These are phyloP conservation scores for Theretra japonica DNA, from an alignment of 2,888 invertebrate species.

Conservation along the genomic window DNA sequence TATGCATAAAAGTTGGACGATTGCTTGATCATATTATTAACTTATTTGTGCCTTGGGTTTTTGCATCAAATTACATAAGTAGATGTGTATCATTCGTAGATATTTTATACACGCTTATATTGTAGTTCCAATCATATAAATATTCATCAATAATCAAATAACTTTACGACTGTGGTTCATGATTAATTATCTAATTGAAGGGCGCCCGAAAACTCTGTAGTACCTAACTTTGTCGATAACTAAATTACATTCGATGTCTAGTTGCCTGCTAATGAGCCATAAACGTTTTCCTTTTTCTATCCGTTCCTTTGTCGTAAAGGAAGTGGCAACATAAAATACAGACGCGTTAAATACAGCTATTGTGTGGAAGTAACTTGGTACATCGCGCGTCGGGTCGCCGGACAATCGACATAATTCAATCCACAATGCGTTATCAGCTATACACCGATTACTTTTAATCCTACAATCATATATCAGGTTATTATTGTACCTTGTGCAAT, in stretches of 20 bases:
- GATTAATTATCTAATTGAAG: too few species aligned
- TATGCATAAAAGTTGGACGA: too few species aligned
- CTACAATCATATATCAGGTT: slow-evolving; percentile 31
- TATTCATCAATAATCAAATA: too few species aligned
- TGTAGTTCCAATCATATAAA: too few species aligned
- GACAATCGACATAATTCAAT: slow-evolving; percentile 53
- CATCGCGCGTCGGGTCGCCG: not conserved
- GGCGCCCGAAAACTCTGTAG: too few species aligned
- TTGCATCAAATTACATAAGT: too few species aligned
- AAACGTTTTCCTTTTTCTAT: slow-evolving; percentile 1
- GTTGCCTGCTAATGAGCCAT: not conserved
- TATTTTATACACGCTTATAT: too few species aligned
- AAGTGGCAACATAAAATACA: slow-evolving; percentile 11
- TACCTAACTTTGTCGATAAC: not conserved
- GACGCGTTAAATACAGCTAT: not conserved
- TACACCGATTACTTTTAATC: slow-evolving; percentile 36
- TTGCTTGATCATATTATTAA: too few species aligned
- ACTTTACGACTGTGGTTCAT: too few species aligned
- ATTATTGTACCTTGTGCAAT: not conserved
- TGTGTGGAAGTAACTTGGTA: not conserved
- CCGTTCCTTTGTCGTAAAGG: slow-evolving; percentile 10
- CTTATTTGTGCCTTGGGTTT: too few species aligned
- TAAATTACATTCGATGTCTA: not conserved
- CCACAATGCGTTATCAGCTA: slow-evolving; percentile 37
- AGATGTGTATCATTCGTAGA: too few species aligned